Percentiles rank a stretch among this genome's conserved stretches.
phyloP scores from a whole-genome alignment of 1,140 invertebrate genomes.

The Agrypnia vestita region DNA sequence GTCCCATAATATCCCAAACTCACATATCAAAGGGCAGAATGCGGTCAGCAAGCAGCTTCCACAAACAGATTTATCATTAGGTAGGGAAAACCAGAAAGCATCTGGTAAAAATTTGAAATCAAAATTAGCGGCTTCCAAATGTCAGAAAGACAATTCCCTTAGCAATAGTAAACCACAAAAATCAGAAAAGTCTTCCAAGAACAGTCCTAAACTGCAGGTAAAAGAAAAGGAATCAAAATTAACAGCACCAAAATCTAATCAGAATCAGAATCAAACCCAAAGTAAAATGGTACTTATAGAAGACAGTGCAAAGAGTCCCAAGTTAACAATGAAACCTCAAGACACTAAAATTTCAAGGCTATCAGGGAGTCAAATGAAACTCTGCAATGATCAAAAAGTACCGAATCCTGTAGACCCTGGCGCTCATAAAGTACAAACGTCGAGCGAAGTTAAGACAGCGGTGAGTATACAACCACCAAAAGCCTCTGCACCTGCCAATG shows the following conservation, averaged over 20 bases:
- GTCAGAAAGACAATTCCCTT: slow-evolving; percentile 43
- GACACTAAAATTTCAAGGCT: slow-evolving; percentile 70
- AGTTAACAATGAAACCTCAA: slow-evolving; percentile 56
- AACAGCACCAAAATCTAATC: slow-evolving; percentile 59
- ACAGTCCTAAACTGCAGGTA: slow-evolving; percentile 70
- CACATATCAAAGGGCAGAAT: slow-evolving; percentile 70
- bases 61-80: slow-evolving; percentile 58
- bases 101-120: slow-evolving; percentile 70
- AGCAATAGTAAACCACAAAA: slow-evolving; percentile 54
- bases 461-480: slow-evolving; percentile 61
- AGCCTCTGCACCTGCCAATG: slow-evolving; percentile 46
- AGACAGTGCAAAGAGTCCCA: slow-evolving; percentile 49
- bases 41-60: slow-evolving; percentile 41
- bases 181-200: slow-evolving; percentile 63
- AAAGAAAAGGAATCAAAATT: slow-evolving; percentile 72
- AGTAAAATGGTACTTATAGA: slow-evolving; percentile 48
- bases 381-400: slow-evolving; percentile 62
- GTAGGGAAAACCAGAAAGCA: slow-evolving; percentile 69
- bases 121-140: slow-evolving; percentile 64
- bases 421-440: slow-evolving; percentile 55
- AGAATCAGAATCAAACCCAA: not conserved
- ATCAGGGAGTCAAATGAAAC: slow-evolving; percentile 70
- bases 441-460: slow-evolving; percentile 63
- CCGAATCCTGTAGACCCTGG: slow-evolving; percentile 61
- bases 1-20: slow-evolving; percentile 67